Percentiles rank a stretch among this genome's conserved stretches.
phyloP scores from a whole-genome alignment of 2,888 invertebrate genomes.

The Eucriotettix oculatus region DNA sequence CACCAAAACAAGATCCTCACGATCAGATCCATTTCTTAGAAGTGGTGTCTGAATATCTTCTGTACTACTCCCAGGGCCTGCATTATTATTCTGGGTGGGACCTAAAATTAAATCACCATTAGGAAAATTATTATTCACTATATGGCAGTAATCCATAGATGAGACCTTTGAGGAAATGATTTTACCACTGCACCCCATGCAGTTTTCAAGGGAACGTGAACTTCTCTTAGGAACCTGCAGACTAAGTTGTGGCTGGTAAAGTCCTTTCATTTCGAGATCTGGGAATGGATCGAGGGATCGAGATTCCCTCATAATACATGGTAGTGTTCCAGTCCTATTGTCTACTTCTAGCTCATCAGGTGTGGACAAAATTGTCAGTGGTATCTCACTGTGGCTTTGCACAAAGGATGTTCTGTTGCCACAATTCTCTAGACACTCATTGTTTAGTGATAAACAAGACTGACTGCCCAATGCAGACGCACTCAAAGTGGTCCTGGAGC shows the following conservation, averaged over 20 bases:
- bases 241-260: constrained; percentile 14
- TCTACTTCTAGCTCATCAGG: background rate
- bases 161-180: constrained; percentile 26
- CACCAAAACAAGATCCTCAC: background rate
- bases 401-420: background rate
- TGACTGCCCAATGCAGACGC: background rate
- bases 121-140: constrained; percentile 33
- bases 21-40: constrained; percentile 25
- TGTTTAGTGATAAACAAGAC: background rate
- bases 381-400: background rate
- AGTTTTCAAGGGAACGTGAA: constrained; percentile 31
- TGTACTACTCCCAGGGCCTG: constrained; percentile 19
- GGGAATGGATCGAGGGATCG: constrained; percentile 50
- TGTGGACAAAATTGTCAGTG: background rate
- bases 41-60: constrained; percentile 31
- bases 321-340: background rate
- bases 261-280: constrained; percentile 15
- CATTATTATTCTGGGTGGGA: constrained; percentile 19
- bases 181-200: constrained; percentile 24
- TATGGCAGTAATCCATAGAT: constrained; percentile 17
- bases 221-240: constrained; percentile 19
- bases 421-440: background rate
- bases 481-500: constrained; percentile 4
- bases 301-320: constrained; percentile 34
- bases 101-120: constrained; percentile 33